A percentile compares a stretch with the other conserved stretches of the same genome.
Evolutionary conservation across 2,888 invertebrate genomes (phyloP).

Genomic region (Toxonevra muliebris): DNA sequence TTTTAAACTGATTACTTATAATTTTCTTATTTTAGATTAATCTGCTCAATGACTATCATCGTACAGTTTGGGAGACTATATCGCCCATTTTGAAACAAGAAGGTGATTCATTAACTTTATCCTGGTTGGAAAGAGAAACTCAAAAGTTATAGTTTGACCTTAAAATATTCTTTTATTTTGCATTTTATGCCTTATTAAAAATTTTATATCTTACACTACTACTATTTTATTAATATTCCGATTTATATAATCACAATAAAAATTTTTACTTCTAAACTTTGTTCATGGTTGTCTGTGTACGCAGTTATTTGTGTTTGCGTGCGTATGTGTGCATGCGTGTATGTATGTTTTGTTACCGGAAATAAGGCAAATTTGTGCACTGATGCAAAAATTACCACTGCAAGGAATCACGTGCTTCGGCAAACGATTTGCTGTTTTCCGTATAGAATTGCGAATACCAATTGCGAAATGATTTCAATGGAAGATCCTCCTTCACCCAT

Average conservation of each 20-base stretch:
- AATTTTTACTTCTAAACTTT: background rate
- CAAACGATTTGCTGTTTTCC: slow-evolving; percentile 71
- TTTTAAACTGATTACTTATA: background rate
- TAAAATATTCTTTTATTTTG: background rate
- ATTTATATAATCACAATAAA: background rate
- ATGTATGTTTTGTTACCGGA: background rate
- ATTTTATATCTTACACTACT: no score
- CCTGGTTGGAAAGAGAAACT: slow-evolving; percentile 83
- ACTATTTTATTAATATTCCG: no score
- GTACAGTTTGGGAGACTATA: slow-evolving; percentile 74
- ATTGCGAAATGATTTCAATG: slow-evolving; percentile 75
- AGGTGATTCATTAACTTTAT: slow-evolving; percentile 74
- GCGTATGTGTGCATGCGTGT: background rate
- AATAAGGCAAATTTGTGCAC: background rate
- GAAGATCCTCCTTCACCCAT: slow-evolving; percentile 78
- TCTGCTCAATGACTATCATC: slow-evolving; percentile 84
- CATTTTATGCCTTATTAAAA: no score
- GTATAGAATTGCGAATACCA: slow-evolving; percentile 92
- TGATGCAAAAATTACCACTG: slow-evolving; percentile 47
- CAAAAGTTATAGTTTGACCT: slow-evolving; percentile 68
- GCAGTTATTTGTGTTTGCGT: background rate
- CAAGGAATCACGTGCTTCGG: slow-evolving; percentile 52
- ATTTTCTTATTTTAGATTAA: slow-evolving; percentile 45
- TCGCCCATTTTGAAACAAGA: slow-evolving; percentile 75
- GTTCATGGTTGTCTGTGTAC: background rate